Evolutionary conservation across 1,140 invertebrate species (phyloP).

Genomic region (Trichonephila clavata): DNA sequence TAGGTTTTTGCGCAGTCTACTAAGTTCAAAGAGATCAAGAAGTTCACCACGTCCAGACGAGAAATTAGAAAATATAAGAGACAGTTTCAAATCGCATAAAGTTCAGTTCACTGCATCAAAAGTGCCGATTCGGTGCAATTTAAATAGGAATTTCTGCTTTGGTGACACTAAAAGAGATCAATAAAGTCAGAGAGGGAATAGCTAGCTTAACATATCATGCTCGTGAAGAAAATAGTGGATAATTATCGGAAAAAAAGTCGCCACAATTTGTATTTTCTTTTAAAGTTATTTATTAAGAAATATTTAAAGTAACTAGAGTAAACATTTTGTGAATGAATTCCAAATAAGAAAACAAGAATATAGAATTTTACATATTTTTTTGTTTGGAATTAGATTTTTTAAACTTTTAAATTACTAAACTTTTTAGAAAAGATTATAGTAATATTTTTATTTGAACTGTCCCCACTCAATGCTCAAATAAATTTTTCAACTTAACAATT

Average conservation of each 20-base stretch:
- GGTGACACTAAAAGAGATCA: slow-evolving; percentile 11
- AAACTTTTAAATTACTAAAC: too few species aligned
- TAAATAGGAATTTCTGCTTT: not conserved
- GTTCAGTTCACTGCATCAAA: not conserved
- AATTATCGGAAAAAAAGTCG: not conserved
- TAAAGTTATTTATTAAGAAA: too few species aligned
- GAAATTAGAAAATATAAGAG: not conserved
- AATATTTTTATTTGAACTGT: too few species aligned
- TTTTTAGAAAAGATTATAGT: too few species aligned
- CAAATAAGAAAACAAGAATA: too few species aligned
- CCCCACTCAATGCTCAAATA: too few species aligned
- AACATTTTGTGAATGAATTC: too few species aligned
- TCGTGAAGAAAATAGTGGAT: not conserved
- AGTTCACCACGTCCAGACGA: not conserved
- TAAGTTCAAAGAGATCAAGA: not conserved
- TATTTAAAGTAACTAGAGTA: too few species aligned
- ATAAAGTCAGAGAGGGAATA: not conserved
- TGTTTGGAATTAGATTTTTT: too few species aligned
- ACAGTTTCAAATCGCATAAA: not conserved
- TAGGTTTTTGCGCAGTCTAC: too few species aligned
- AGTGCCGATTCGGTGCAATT: not conserved
- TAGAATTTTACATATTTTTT: too few species aligned
- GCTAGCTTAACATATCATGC: not conserved
- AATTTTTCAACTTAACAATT: too few species aligned
- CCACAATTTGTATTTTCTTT: not conserved